These are phyloP conservation scores for Portevinia maculata DNA, from an alignment of 2,888 invertebrate genomes.

Conservation along the genomic window DNA sequence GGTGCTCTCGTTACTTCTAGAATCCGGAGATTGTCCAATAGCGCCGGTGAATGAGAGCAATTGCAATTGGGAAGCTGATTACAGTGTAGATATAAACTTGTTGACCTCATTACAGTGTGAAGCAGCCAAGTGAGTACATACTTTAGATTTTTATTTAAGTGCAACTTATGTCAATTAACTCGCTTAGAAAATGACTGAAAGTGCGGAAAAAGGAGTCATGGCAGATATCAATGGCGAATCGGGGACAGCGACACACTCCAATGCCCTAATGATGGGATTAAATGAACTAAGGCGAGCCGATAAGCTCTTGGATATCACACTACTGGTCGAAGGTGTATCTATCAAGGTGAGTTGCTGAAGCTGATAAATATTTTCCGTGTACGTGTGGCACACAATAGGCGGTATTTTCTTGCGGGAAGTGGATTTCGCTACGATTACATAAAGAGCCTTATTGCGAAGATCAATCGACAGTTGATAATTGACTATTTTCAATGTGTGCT, in stretches of 20 bases:
- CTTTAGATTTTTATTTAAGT: neutral
- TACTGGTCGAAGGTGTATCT: conserved; percentile 86
- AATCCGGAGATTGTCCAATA: conserved; percentile 15
- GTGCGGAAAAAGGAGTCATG: conserved; percentile 13
- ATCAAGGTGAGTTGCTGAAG: conserved; percentile 84
- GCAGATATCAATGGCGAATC: conserved; percentile 28
- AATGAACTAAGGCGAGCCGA: conserved; percentile 85
- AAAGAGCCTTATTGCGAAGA: no score
- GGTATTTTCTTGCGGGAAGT: conserved; percentile 5
- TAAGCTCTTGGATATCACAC: conserved; percentile 87
- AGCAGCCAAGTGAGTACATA: neutral
- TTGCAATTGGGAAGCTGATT: conserved; percentile 4
- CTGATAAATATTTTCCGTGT: neutral
- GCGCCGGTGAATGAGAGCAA: conserved; percentile 2
- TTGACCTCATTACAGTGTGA: conserved; percentile 9
- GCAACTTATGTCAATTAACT: neutral
- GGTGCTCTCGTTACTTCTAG: conserved; percentile 24
- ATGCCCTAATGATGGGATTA: conserved; percentile 83
- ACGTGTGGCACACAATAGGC: neutral
- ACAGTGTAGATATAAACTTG: neutral
- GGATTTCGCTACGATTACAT: conserved; percentile 20
- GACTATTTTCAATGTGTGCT: no score
- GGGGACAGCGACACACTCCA: conserved; percentile 23
- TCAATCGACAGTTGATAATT: no score
- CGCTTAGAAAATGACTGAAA: conserved; percentile 10